Base-by-base conservation (phyloP, 2,113 vertebrate species). In the Zapus hudsonius region DNA sequence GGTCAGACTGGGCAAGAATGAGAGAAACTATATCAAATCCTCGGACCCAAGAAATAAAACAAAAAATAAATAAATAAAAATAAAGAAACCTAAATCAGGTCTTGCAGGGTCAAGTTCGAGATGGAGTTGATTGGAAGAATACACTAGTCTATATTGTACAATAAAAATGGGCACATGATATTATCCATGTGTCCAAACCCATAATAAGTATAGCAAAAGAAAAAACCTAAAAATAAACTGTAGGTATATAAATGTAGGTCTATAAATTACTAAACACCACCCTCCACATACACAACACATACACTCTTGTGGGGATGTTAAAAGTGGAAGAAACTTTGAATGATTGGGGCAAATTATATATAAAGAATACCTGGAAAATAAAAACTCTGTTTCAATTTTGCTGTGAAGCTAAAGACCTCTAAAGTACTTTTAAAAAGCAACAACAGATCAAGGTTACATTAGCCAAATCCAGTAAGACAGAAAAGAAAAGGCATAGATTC, bases 401-500 rank as follows among this genome's bases (percentile, higher is more conserved):
- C 33, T 52, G 10, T 73, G 40, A 73, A 13, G 3, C 15, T 29
- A 70, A 44, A 42, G 29, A 0, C 36, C 33, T 3, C 2, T 52
- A 52, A 52, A 52, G 16, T 52, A 52, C 11, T 52, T n/a, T 52
- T 10, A 12, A 9, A 70, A 81, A 70, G 1, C 69, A 79, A 80
- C 3, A 80, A 3, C 4, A 90, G 16, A 87, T 55, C 4, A 94
- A 75, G 11, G 55, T 1, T 81, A 36, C 67, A 73, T 76, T 36
- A 81, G 2, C 3, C 52, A 63, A 23, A 75, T 72, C 11, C 66
- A 76, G 12, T 66, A 44, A 73, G 3, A 88, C 4, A 72, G 31
- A 70, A 59, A 87, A 92, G 25, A 57, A n/a, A 73, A 91, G 74
- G 33, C 38, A 76, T 31, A 57, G 42, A 85, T n/a, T n/a, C n/a